phyloP scores from a whole-genome alignment of 1,140 invertebrate genomes.

The Lepidostoma basale region DNA sequence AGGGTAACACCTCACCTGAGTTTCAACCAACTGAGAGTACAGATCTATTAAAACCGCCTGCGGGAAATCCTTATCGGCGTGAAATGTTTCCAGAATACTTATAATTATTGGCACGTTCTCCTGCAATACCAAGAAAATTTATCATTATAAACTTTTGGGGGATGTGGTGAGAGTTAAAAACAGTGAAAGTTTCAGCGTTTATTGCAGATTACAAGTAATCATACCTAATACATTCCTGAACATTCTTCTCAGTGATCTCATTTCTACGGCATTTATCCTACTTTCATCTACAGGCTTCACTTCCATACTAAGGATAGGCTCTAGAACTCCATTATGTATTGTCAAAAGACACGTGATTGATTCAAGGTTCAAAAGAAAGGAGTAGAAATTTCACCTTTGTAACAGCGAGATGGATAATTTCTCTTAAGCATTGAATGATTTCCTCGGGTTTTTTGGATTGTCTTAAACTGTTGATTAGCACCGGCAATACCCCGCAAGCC shows the following conservation, averaged over 20 bases:
- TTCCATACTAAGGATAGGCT: not conserved
- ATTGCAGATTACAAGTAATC: no score
- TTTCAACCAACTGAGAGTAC: conserved; percentile 16
- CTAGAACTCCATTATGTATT: not conserved
- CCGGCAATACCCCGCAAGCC: conserved; percentile 8
- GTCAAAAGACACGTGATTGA: no score
- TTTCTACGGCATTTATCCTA: not conserved
- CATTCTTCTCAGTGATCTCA: not conserved
- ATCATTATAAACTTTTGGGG: not conserved
- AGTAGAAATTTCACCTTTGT: no score
- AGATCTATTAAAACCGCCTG: conserved; percentile 24
- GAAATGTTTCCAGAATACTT: conserved; percentile 16
- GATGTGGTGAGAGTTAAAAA: no score
- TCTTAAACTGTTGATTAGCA: conserved; percentile 6
- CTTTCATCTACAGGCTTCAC: not conserved
- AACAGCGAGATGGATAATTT: conserved; percentile 22
- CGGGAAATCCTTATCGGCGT: conserved; percentile 10
- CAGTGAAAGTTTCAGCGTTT: no score
- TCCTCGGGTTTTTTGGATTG: conserved; percentile 2
- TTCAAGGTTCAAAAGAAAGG: no score
- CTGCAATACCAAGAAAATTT: not conserved
- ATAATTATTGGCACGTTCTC: conserved; percentile 31
- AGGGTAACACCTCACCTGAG: conserved; percentile 30
- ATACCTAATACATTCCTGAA: no score
- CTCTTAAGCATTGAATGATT: conserved; percentile 10